Base-by-base conservation (phyloP, 1,140 invertebrate genomes). In the Drosophila busckii region DNA sequence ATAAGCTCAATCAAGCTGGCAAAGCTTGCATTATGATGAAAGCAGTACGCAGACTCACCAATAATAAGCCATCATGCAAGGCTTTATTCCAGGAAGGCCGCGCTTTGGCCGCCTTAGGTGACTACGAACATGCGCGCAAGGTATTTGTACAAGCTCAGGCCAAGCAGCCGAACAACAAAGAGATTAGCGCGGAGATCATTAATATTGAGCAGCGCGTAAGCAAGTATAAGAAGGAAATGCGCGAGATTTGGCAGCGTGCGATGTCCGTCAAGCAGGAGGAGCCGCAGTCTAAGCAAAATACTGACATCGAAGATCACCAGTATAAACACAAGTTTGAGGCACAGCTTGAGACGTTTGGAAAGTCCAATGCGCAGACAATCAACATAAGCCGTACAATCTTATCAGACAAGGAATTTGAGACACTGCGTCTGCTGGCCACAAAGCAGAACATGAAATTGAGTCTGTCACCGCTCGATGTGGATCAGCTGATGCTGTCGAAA, bases 81-180 rank as follows among this genome's bases (percentile, higher is more conserved):
- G 90, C 89, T 55, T 44, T 90, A 38, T 89, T 92, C 86, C 88
- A 91, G 88, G 89, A 91, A 84, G 90, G 89, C 0, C 90, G 89
- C 61, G 90, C 91, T 12, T 67, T 92, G 9, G 85, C 87, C 44
- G 89, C 89, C 85, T 88, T 92, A 20, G 89, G 90, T 12, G 66
- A 84, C 6, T 84, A 68, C 25, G 15, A 69, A 2, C 25, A 15
- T 0, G 68, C 73, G 2, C 73, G 73, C 7, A 2, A 19, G 0
- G 15, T 9, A 0, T 56, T 80, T 7, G 5, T 68, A 10, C 31
- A 49, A 19, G 73, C 73, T 1, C 68, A 80, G 6, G 7, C 4
- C 7, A 78, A 38, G 34, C 45, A 80, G 17, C 73, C 73, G 0
- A 28, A 23, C 8, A 78, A 69, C 37, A 56, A 45, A 9, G 68